A percentile compares a stretch with the other conserved stretches of the same genome.
phyloP scores from a whole-genome alignment of 2,797 vertebrate species.

The Sibirionetta formosa region DNA sequence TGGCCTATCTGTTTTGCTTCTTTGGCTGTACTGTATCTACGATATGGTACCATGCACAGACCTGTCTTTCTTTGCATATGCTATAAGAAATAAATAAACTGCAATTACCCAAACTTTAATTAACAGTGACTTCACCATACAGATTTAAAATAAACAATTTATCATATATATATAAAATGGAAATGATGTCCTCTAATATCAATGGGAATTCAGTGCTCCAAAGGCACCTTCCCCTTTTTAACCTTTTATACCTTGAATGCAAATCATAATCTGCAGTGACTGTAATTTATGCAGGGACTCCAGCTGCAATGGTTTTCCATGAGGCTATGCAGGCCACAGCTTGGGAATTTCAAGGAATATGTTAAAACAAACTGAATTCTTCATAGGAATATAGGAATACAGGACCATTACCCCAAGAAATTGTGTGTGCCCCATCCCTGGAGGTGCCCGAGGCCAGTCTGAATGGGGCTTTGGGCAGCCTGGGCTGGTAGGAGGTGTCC shows the following conservation, averaged over 20 bases:
- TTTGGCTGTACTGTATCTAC: neutral
- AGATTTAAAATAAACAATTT: neutral
- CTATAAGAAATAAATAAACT: neutral
- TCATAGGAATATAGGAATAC: neutral
- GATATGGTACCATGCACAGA: rapidly evolving
- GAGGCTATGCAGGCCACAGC: too few species aligned
- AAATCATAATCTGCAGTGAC: neutral
- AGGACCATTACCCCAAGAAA: too few species aligned
- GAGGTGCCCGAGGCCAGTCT: too few species aligned
- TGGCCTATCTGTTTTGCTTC: neutral
- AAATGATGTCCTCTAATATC: neutral
- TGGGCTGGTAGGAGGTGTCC: too few species aligned
- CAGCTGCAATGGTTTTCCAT: neutral
- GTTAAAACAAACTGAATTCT: neutral
- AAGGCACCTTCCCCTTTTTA: neutral
- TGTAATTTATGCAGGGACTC: neutral
- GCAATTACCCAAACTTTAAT: neutral
- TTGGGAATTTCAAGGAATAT: neutral
- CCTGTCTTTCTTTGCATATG: neutral
- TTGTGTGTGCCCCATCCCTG: too few species aligned
- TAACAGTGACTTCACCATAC: neutral
- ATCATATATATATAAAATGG: too few species aligned
- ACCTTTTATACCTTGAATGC: neutral
- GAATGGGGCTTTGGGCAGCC: too few species aligned
- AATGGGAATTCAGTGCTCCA: neutral